Percentiles rank a stretch among this genome's conserved stretches.
phyloP scores from a whole-genome alignment of 2,113 vertebrate genomes.

The Anarhynchus alexandrinus region DNA sequence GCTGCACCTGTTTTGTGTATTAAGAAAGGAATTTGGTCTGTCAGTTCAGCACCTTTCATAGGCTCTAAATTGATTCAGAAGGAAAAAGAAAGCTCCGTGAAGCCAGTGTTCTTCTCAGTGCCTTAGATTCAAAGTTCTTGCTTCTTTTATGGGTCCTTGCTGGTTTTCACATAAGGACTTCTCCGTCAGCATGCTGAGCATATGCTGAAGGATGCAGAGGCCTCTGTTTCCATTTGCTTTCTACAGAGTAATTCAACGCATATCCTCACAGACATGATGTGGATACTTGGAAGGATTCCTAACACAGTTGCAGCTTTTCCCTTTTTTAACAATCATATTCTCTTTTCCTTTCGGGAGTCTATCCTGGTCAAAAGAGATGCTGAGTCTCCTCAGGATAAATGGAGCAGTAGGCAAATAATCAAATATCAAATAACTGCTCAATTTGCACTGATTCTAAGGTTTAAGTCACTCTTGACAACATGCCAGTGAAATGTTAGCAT shows the following conservation, averaged over 20 bases:
- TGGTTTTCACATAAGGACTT: constrained; percentile 25
- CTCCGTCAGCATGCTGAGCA: not conserved
- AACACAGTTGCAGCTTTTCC: not conserved
- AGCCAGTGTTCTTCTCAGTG: not conserved
- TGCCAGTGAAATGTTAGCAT: not conserved
- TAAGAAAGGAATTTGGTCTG: not conserved
- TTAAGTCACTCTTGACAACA: not conserved
- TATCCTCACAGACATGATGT: not conserved
- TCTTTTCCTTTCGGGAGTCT: not conserved
- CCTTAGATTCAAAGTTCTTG: not conserved
- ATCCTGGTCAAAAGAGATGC: not conserved
- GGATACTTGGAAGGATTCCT: not conserved
- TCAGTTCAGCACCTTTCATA: not conserved
- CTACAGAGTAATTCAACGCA: not conserved
- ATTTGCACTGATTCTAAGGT: not conserved
- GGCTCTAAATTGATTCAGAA: not conserved
- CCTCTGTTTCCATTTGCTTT: constrained; percentile 22
- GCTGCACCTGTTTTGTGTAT: constrained; percentile 18
- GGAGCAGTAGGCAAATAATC: not conserved
- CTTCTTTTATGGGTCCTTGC: not conserved
- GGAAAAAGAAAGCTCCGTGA: not conserved
- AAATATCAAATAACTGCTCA: not conserved
- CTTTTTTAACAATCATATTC: not conserved
- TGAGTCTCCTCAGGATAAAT: not conserved
- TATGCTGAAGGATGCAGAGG: not conserved